Evolutionary conservation across 2,888 invertebrate species (phyloP).

Genomic region (Catocala sponsa): DNA sequence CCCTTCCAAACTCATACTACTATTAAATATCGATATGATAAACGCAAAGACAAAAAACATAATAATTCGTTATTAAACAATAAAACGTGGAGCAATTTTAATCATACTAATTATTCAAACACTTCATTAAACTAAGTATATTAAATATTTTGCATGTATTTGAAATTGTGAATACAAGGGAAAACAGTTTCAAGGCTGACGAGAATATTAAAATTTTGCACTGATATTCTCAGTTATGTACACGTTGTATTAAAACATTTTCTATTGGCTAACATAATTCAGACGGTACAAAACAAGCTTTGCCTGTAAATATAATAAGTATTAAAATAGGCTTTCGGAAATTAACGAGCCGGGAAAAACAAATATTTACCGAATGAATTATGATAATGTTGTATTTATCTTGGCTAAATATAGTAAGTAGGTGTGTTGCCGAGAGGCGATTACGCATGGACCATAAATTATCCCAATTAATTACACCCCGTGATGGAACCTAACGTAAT

Average conservation of each 20-base stretch:
- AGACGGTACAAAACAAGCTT: constrained; percentile 1
- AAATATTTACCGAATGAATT: constrained; percentile 31
- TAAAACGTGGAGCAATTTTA: too few species aligned
- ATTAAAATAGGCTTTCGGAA: constrained; percentile 15
- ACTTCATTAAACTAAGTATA: too few species aligned
- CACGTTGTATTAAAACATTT: background rate
- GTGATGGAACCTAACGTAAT: constrained; percentile 43
- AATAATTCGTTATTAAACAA: too few species aligned
- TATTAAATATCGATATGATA: too few species aligned
- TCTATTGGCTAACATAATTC: background rate
- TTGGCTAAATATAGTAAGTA: constrained; percentile 18
- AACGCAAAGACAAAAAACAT: too few species aligned
- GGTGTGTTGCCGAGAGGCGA: constrained; percentile 28
- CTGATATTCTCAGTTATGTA: background rate
- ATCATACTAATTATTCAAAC: too few species aligned
- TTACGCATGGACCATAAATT: constrained; percentile 56
- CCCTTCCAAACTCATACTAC: too few species aligned
- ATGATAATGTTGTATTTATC: constrained; percentile 41
- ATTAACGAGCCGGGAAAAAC: constrained; percentile 19
- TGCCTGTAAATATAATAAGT: constrained; percentile 7
- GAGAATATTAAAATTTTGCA: background rate
- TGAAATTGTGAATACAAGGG: too few species aligned
- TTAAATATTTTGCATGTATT: too few species aligned
- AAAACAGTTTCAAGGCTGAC: too few species aligned
- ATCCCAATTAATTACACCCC: constrained; percentile 59